A percentile compares a stretch with the other conserved stretches of the same genome.
These are phyloP conservation scores for Galeopsomyia nigrocyanea DNA, from an alignment of 2,888 invertebrate species.

Conservation along the genomic window DNA sequence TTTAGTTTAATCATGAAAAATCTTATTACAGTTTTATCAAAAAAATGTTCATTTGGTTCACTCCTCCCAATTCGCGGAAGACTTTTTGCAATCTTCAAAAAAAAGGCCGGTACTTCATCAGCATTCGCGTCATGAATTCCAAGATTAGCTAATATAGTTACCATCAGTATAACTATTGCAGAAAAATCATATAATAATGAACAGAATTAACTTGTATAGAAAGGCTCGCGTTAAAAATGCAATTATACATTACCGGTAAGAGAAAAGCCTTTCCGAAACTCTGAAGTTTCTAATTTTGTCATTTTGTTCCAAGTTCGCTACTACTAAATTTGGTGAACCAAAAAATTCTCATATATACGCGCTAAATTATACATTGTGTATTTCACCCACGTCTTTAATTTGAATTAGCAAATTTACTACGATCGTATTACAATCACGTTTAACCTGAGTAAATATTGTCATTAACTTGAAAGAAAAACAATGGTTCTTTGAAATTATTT, in stretches of 20 bases:
- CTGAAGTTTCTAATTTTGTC: slow-evolving; percentile 16
- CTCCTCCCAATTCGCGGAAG: slow-evolving; percentile 53
- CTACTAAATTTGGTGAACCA: slow-evolving; percentile 21
- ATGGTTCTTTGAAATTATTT: too few species aligned
- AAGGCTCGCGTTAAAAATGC: too few species aligned
- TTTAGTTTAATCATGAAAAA: neutral
- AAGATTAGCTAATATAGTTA: neutral
- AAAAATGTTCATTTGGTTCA: slow-evolving; percentile 10
- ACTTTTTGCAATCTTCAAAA: slow-evolving; percentile 64
- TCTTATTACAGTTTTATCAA: slow-evolving; percentile 33
- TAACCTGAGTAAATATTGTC: neutral
- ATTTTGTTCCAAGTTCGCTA: slow-evolving; percentile 14
- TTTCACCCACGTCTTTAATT: slow-evolving; percentile 53
- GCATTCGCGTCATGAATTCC: slow-evolving; percentile 38
- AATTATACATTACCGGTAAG: too few species aligned
- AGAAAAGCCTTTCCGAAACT: neutral
- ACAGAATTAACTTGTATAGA: neutral
- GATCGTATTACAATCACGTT: slow-evolving; percentile 22
- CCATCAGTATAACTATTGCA: slow-evolving; percentile 13
- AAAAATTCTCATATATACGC: slow-evolving; percentile 56
- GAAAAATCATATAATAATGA: neutral
- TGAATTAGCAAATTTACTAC: slow-evolving; percentile 2
- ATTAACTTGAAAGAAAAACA: too few species aligned
- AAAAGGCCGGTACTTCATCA: slow-evolving; percentile 63
- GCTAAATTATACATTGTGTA: slow-evolving; percentile 53